Evolutionary conservation across 2,113 vertebrate species (phyloP).

Genomic region (Spizaetus ornatus): DNA sequence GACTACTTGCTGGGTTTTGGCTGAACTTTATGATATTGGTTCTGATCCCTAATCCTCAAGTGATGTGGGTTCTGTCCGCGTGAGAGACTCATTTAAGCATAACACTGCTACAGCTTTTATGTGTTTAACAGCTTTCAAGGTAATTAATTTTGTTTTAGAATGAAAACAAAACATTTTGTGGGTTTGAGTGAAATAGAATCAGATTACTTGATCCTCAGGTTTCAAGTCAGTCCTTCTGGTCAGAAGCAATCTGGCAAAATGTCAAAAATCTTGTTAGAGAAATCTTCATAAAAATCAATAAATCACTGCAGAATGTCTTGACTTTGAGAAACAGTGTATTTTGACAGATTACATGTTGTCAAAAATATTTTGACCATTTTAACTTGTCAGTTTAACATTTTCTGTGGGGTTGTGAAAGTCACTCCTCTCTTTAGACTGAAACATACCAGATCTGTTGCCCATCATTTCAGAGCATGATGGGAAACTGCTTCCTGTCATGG

Average conservation of each 20-base stretch:
- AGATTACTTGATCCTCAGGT: neutral
- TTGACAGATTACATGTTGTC: neutral
- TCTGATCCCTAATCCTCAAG: neutral
- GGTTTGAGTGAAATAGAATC: neutral
- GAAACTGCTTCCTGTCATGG: neutral
- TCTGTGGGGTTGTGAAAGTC: neutral
- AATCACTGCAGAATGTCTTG: neutral
- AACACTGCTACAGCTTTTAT: neutral
- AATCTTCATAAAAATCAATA: constrained; percentile 30
- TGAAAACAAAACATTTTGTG: neutral
- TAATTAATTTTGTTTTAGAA: neutral
- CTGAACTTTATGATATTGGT: neutral
- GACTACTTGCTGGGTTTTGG: neutral
- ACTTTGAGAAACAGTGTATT: neutral
- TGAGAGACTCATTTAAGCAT: neutral
- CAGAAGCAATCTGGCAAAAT: neutral
- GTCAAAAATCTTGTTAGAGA: neutral
- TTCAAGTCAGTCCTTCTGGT: neutral
- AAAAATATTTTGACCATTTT: neutral
- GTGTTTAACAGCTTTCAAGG: neutral
- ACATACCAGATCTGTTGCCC: neutral
- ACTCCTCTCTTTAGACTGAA: neutral
- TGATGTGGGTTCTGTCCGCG: neutral
- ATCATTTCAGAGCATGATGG: neutral
- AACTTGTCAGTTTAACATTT: neutral